Conservation (phyloP, 1,140 invertebrate genomes). For the Magallana angulata region DNA sequence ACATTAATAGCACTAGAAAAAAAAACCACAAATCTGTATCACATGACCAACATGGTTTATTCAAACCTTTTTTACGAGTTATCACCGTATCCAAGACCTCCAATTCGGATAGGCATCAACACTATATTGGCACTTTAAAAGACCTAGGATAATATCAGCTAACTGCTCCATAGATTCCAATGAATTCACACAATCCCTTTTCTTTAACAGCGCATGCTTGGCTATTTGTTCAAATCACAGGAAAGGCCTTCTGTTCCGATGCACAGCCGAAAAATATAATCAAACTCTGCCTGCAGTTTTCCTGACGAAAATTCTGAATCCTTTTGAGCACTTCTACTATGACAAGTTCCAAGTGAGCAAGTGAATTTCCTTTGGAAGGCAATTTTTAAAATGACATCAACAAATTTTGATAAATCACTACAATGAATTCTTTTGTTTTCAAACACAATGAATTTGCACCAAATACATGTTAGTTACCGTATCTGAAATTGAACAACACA, state of each 20-base stretch:
- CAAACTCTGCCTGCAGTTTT: no score
- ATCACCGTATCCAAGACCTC: constrained; percentile 1
- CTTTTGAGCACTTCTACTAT: constrained; percentile 22
- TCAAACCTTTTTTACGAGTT: neutral
- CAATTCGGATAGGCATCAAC: constrained; percentile 25
- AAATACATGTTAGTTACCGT: neutral
- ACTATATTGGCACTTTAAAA: constrained; percentile 26
- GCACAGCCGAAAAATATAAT: no score
- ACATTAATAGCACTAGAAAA: constrained; percentile 14
- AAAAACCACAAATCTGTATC: neutral
- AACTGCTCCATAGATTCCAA: neutral
- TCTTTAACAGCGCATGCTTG: neutral
- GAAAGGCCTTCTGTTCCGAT: neutral
- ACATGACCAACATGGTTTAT: constrained; percentile 12
- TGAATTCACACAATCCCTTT: neutral
- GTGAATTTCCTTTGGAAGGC: constrained; percentile 35
- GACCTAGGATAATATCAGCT: constrained; percentile 28
- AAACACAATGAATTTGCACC: neutral
- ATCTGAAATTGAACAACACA: neutral
- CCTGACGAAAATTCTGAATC: neutral
- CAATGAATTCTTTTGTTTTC: neutral
- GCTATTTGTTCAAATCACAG: neutral
- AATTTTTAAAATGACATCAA: neutral
- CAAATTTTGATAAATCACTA: neutral
- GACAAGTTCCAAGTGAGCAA: constrained; percentile 19